Base-by-base conservation (phyloP, 2,888 invertebrate species). In the Lagria hirta region DNA sequence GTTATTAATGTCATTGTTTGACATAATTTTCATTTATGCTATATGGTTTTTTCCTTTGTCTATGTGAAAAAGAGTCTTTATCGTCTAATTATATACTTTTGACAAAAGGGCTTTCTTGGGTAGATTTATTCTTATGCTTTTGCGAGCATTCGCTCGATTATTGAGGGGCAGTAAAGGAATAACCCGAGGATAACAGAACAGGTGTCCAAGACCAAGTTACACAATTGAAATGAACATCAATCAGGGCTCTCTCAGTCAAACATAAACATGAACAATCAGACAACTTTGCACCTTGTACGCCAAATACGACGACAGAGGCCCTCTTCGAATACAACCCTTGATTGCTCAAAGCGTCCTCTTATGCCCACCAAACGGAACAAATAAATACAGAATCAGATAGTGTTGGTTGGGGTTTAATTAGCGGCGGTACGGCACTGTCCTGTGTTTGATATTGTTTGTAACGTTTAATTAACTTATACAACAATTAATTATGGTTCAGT, bases 161-260 rank as follows among this genome's bases (percentile, higher is more conserved):
- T n/a, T n/a, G n/a, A n/a, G n/a, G n/a, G n/a, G n/a, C n/a, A n/a
- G n/a, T n/a, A n/a, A n/a, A n/a, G n/a, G n/a, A n/a, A n/a, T n/a
- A n/a, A n/a, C n/a, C n/a, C n/a, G n/a, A n/a, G n/a, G n/a, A n/a
- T n/a, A n/a, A n/a, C n/a, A n/a, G n/a, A 58, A 58, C 58, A 59
- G 59, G 59, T 59, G 57, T 55, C 55, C 52, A 54, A 49, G 54
- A 52, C 58, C 57, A 62, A 64, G 62, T 64, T 62, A 63, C 63
- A 64, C 64, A 64, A 65, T 64, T 60, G 61, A 62, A 62, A 56
- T 61, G 64, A 61, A 63, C 63, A 64, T 64, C 64, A 64, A 60
- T 63, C 61, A 60, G 57, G 50, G 49, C 56, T 57, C n/a, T n/a
- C 59, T 55, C 51, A 51, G 58, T 60, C 62, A 60, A 64, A 64